Evolutionary conservation across 1,140 invertebrate genomes (phyloP), one percentile per base, ranked within the genome.

Genomic region (Aphis craccivora): DNA sequence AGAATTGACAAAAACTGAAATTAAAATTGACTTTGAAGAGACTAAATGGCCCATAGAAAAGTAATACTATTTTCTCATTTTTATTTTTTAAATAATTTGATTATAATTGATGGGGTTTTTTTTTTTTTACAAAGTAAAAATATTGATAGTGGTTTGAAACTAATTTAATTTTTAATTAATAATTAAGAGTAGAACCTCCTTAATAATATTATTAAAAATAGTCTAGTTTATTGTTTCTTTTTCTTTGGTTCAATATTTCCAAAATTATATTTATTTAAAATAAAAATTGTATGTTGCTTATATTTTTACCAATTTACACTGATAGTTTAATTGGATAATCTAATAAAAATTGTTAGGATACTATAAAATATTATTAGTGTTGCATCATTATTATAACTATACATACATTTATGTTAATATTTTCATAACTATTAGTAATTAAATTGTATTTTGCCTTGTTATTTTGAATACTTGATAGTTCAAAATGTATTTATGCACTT

Each of bases 1-100:
- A 87, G 86, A 51, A 2, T 81, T 30, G 4, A 23, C 86, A 20
- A 86, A 94, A 87, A 23, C 40, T 11, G 83, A 94, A 93, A 67
- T 94, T 81, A 67, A 89, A 25, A n/a, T 91, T 53, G 90, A 93
- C 4, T 51, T 90, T 91, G 91, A 94, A 86, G 51, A 92, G 35
- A 87, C 60, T 23, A 92, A 81, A 45, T 91, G 67, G 93, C 93
- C 93, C 45, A 93, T 93, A 53, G 91, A 93, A 84, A 83, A 40
- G 91, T 55, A 91, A 92, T 51, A 86, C 43, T 53, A 40, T 43
- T 45, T 48, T 35, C 3, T 84, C 2, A 35, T n/a, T 87, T 43
- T 86, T n/a, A 35, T n/a, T 51, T 43, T 45, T 86, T 18, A 86
- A 83, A 83, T 83, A 37, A 83, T 23, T 40, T 23, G 22, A 40